Evolutionary conservation across 2,113 vertebrate species (phyloP), one percentile per base, ranked within the genome.

Genomic region (Sialia sialis): DNA sequence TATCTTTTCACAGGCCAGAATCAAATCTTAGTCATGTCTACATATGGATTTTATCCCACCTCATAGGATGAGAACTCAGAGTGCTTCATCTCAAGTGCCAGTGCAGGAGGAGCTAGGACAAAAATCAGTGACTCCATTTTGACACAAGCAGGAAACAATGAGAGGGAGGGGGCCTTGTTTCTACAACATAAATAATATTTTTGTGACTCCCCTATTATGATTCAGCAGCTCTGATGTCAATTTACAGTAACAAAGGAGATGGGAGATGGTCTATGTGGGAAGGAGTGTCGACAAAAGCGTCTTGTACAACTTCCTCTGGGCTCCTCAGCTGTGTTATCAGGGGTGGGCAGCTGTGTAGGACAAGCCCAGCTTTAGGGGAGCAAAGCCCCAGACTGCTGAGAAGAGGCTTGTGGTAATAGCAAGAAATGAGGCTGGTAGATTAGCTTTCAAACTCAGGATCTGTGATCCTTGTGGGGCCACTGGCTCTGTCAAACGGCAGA

Each of bases 241-340:
- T 87, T 96, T 97, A 95, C 96, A 90, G 97, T 93, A 97, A 96
- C 74, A 97, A 95, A 94, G 64, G 84, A 96, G 90, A 82, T 0
- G 23, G 77, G 91, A 97, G 89, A 95, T 86, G 90, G 89, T 82
- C 64, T 92, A 16, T 95, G 89, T 78, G 94, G 96, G 94, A 97
- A 97, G 60, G 80, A 89, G 87, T 96, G 92, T 95, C 44, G 80
- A 91, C 96, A 97, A 97, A 97, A 94, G 91, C 89, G 92, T 95
- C 95, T 95, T 96, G 96, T 97, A 97, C 93, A 97, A 97, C 96
- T 97, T 97, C 97, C 97, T 95, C 85, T 95, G 89, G 76, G 92
- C 82, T 92, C 84, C 92, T 94, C 87, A 94, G 94, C 74, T 96
- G 88, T 92, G 94, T 94, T 96, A 94, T 96, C 93, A 96, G 83